Base-by-base conservation (phyloP, 2,888 invertebrate species). In the Laothoe populi region DNA sequence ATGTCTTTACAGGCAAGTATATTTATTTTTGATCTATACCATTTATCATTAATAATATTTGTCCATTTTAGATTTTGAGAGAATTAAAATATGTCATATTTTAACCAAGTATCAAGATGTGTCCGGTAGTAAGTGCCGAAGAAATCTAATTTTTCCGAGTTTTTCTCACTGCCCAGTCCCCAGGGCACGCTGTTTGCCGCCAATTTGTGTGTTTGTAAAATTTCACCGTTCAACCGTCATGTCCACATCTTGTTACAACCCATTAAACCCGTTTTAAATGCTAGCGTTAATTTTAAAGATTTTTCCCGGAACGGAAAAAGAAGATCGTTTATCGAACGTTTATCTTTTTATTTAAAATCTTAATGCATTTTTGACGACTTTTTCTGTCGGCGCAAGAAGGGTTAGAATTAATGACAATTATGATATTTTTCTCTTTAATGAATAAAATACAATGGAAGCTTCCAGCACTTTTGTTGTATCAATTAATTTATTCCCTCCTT, bases 101-200 rank as follows among this genome's bases (percentile, higher is more conserved):
- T 31, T 60, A 13, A 2, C 0, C 42, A 83, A 88, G 84, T 86
- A 83, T 84, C 90, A 88, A 88, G 67, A 78, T 45, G 26, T 1
- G 0, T 78, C 65, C 38, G 61, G 64, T 75, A 70, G 65, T 63
- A 40, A 62, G 65, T 68, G 69, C 72, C 72, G 81, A 81, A 88
- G 85, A 88, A 92, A 92, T 92, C 88, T 89, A 90, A 90, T 92
- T 92, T 90, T 92, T 91, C 67, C 73, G 81, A 86, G 87, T 91
- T 91, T 92, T 92, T 92, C 90, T 87, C 84, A 87, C 83, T 87
- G 78, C 79, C 67, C 68, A 64, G 74, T 70, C 79, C 78, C 82
- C 63, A 71, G 79, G 73, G 87, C 77, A 82, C 78, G 83, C 76
- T 79, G 83, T 81, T 84, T 88, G 84, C 82, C 81, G 87, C 85